These are phyloP conservation scores for Leistus spinibarbis DNA, from an alignment of 2,888 invertebrate genomes.

Conservation along the genomic window DNA sequence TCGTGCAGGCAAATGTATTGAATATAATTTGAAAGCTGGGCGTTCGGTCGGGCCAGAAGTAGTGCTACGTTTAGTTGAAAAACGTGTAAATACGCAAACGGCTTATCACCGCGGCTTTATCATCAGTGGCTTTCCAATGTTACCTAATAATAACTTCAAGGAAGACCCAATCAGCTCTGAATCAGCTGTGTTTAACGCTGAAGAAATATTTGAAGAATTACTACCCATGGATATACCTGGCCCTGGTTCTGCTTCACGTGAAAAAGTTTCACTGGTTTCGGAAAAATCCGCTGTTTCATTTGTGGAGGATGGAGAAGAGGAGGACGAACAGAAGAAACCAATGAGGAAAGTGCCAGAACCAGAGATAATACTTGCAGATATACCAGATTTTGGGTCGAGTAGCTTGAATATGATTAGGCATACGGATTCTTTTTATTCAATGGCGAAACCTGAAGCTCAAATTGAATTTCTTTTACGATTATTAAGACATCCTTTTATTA, in stretches of 20 bases:
- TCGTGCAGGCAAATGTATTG: slow-evolving; percentile 63
- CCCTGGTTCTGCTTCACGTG: slow-evolving; percentile 50
- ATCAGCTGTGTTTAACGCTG: slow-evolving; percentile 54
- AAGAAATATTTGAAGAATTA: slow-evolving; percentile 55
- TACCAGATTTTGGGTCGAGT: slow-evolving; percentile 26
- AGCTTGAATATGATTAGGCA: slow-evolving; percentile 8
- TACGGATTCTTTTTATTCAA: slow-evolving; percentile 43
- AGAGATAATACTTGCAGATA: slow-evolving; percentile 9
- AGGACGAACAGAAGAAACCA: neutral
- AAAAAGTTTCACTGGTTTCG: neutral
- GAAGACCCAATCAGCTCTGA: slow-evolving; percentile 55
- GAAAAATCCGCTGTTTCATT: slow-evolving; percentile 20
- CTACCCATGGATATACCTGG: slow-evolving; percentile 52
- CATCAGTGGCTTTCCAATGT: slow-evolving; percentile 68
- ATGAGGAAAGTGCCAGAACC: slow-evolving; percentile 39
- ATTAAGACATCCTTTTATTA: slow-evolving; percentile 53
- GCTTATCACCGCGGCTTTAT: slow-evolving; percentile 68
- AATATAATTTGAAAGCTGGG: slow-evolving; percentile 63
- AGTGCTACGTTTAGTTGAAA: slow-evolving; percentile 61
- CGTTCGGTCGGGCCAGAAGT: slow-evolving; percentile 60
- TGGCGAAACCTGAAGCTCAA: slow-evolving; percentile 51
- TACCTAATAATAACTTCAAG: slow-evolving; percentile 57
- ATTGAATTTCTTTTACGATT: slow-evolving; percentile 51
- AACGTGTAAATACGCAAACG: slow-evolving; percentile 60
- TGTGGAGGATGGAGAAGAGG: slow-evolving; percentile 45